A percentile compares a stretch with the other conserved stretches of the same genome.
phyloP scores from a whole-genome alignment of 1,140 invertebrate genomes.

The Calliopsis andreniformis region DNA sequence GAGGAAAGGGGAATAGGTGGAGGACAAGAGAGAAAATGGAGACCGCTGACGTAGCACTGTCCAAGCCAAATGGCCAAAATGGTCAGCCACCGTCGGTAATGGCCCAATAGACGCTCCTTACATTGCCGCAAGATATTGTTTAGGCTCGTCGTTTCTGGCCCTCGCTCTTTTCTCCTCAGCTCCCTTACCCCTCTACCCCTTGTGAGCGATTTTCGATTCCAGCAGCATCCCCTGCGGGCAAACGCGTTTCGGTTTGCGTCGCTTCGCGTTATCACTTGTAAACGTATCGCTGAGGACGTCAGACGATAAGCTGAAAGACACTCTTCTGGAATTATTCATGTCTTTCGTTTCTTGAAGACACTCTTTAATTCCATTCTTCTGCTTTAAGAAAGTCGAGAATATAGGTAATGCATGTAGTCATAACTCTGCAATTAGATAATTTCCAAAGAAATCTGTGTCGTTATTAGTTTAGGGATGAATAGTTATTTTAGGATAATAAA shows the following conservation, averaged over 20 bases:
- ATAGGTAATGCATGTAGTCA: too few species aligned
- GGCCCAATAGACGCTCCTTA: conserved; percentile 81
- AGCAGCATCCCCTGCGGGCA: conserved; percentile 19
- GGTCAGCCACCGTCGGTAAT: conserved; percentile 80
- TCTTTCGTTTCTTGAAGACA: too few species aligned
- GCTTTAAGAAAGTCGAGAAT: too few species aligned
- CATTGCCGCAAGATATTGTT: conserved; percentile 81
- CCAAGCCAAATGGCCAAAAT: conserved; percentile 81
- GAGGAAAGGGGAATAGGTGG: conserved; percentile 61
- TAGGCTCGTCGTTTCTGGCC: conserved; percentile 73
- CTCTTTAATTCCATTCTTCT: too few species aligned
- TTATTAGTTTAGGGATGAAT: too few species aligned
- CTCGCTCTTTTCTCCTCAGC: conserved; percentile 25
- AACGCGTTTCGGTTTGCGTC: conserved; percentile 32
- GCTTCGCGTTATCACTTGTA: conserved; percentile 59
- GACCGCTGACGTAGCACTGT: conserved; percentile 79
- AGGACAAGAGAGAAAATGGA: conserved; percentile 63
- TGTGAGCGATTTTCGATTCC: conserved; percentile 60
- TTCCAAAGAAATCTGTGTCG: too few species aligned
- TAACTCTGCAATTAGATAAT: too few species aligned
- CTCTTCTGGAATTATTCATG: background rate
- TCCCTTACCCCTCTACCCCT: conserved; percentile 1
- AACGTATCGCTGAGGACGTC: conserved; percentile 40
- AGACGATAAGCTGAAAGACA: background rate
- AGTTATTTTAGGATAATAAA: too few species aligned